Conservation (phyloP, 2,113 vertebrate species). For the Sardina pilchardus region DNA sequence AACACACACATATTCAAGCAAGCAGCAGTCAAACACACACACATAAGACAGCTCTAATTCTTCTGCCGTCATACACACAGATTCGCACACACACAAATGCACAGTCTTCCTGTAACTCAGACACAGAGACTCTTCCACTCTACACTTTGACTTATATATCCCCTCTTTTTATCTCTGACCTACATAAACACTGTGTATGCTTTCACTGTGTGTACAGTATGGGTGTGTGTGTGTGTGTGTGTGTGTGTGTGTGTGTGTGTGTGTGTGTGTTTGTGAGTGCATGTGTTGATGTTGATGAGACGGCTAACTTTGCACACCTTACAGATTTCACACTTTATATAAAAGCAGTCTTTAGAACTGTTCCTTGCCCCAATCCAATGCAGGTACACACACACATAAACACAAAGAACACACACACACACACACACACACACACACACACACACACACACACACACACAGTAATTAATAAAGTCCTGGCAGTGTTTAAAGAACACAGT, state of each 20-base stretch:
- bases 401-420: background rate
- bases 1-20: background rate
- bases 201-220: background rate
- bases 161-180: background rate
- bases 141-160: too few species aligned
- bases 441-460: conserved; percentile 16
- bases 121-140: too few species aligned
- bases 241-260: too few species aligned
- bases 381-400: background rate
- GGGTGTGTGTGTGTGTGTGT: background rate
- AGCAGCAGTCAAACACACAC: background rate
- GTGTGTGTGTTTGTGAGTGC: background rate
- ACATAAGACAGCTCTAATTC: background rate
- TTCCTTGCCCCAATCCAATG: too few species aligned
- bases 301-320: background rate
- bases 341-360: too few species aligned
- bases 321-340: too few species aligned
- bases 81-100: background rate
- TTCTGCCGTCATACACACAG: background rate
- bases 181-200: background rate
- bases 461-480: conserved; percentile 31
- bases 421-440: background rate
- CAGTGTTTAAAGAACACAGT: conserved; percentile 31
- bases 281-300: background rate
- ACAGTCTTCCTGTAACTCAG: too few species aligned